Base-by-base conservation (phyloP, 2,113 vertebrate species). In the Gnathonemus longibarbis region DNA sequence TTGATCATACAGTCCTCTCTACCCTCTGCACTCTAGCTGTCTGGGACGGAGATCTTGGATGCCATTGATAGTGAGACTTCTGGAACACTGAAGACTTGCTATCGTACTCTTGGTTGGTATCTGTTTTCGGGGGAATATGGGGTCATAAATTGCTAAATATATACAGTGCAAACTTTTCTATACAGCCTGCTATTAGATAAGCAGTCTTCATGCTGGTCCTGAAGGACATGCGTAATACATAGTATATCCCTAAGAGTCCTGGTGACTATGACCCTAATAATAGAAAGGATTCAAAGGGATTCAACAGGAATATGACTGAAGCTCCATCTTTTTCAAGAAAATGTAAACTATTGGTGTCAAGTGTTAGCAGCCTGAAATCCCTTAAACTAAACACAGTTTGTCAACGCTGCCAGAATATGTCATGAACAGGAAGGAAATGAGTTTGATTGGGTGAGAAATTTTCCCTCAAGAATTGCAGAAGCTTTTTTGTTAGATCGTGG, bases 11-110 rank as follows among this genome's bases (percentile, higher is more conserved):
- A 24, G 35, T 88, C 89, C 19, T 87, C 13, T 24, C 15, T 77
- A 1, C 89, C 87, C 19, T 46, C 87, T 89, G 89, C 77, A 92
- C n/a, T 42, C 0, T 8, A 96, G 96, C 93, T 96, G 74, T 95
- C 95, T 89, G 96, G 95, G 89, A 95, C 94, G 1, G 96, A 96
- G 89, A 96, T 96, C 89, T 92, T 96, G 90, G 95, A 96, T n/a
- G 91, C 93, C 62, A 94, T 96, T 15, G 94, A 95, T 19, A 96
- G 42, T 0, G 95, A 96, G 77, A 95, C 95, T 0, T 93, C 94
- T 35, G 96, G 96, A 89, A 96, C 96, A 0, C 93, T 96, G 93
- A 95, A 95, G 62, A 94, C 94, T 89, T 96, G 96, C 91, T 96
- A 93, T 92, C 89, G 66, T 0, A 92, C 96, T 84, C 94, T 96